Conservation (phyloP, 92 coral and sea anemone species). For the Paramuricea clavata region DNA sequence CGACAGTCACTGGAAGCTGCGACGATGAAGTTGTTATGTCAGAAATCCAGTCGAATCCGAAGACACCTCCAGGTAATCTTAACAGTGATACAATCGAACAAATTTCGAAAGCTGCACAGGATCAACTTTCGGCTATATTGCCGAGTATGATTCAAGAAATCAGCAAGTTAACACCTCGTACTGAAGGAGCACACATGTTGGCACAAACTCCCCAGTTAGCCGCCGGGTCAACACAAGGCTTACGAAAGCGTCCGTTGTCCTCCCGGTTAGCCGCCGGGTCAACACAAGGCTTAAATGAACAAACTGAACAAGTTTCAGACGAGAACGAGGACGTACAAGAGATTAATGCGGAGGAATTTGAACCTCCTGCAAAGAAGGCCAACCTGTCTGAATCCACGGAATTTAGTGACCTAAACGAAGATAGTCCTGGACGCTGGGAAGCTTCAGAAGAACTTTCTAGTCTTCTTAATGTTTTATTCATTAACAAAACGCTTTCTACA, state of each 20-base stretch:
- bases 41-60: conserved; percentile 2
- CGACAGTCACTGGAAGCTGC: not conserved
- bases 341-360: not conserved
- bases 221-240: conserved; percentile 41
- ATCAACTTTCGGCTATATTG: not conserved
- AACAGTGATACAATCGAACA: not conserved
- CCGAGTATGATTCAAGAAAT: conserved; percentile 22
- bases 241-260: not conserved
- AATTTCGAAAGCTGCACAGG: conserved; percentile 1
- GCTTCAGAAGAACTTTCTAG: conserved; percentile 53
- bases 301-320: not conserved
- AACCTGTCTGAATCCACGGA: not conserved
- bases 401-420: conserved; percentile 30
- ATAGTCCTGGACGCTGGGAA: conserved; percentile 47
- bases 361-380: conserved; percentile 18
- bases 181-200: not conserved
- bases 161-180: not conserved
- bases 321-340: conserved; percentile 1
- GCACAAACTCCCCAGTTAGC: conserved; percentile 32
- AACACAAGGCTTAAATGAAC: conserved; percentile 15
- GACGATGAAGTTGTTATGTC: not conserved
- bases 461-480: conserved; percentile 47
- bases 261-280: conserved; percentile 36
- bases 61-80: not conserved
- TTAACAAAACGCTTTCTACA: conserved; percentile 56